Percentiles rank a stretch among this genome's conserved stretches.
These are phyloP conservation scores for Drosophila diplacantha DNA, from an alignment of 2,888 invertebrate genomes.

Conservation along the genomic window DNA sequence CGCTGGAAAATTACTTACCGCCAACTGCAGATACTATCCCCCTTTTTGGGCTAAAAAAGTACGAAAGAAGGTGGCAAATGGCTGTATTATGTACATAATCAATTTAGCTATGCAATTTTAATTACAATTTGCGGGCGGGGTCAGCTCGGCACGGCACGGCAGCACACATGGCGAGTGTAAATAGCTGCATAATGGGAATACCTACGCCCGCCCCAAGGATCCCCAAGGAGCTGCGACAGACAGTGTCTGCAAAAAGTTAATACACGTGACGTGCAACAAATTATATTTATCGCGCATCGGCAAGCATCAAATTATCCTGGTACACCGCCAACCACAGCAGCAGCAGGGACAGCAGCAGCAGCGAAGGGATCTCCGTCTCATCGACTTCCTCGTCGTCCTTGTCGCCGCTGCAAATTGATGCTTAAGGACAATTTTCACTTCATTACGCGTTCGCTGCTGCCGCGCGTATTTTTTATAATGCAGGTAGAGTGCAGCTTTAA, in stretches of 20 bases:
- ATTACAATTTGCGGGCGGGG: slow-evolving; percentile 71
- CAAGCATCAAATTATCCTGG: slow-evolving; percentile 70
- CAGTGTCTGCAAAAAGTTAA: slow-evolving; percentile 66
- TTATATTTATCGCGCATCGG: slow-evolving; percentile 75
- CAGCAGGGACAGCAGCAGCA: slow-evolving; percentile 11
- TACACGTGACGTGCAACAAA: slow-evolving; percentile 73
- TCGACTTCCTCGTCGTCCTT: slow-evolving; percentile 36
- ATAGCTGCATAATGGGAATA: slow-evolving; percentile 61
- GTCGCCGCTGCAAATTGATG: slow-evolving; percentile 70
- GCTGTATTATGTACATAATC: slow-evolving; percentile 51
- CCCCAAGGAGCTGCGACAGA: slow-evolving; percentile 36
- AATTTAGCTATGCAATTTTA: slow-evolving; percentile 70
- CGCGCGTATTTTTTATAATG: slow-evolving; percentile 15
- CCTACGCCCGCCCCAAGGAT: not conserved
- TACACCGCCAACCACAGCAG: slow-evolving; percentile 42
- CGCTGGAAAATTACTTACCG: slow-evolving; percentile 61
- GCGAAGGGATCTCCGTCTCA: slow-evolving; percentile 18
- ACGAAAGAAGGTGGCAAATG: slow-evolving; percentile 20
- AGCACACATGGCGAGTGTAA: slow-evolving; percentile 37
- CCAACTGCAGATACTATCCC: slow-evolving; percentile 37
- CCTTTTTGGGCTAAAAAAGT: not conserved
- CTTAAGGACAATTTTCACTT: slow-evolving; percentile 77
- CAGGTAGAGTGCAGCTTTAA: not conserved
- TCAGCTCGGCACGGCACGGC: slow-evolving; percentile 34
- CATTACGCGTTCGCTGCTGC: slow-evolving; percentile 62